A percentile compares a stretch with the other conserved stretches of the same genome.
Conservation (phyloP, 2,888 invertebrate species). For the Thereva unica region DNA sequence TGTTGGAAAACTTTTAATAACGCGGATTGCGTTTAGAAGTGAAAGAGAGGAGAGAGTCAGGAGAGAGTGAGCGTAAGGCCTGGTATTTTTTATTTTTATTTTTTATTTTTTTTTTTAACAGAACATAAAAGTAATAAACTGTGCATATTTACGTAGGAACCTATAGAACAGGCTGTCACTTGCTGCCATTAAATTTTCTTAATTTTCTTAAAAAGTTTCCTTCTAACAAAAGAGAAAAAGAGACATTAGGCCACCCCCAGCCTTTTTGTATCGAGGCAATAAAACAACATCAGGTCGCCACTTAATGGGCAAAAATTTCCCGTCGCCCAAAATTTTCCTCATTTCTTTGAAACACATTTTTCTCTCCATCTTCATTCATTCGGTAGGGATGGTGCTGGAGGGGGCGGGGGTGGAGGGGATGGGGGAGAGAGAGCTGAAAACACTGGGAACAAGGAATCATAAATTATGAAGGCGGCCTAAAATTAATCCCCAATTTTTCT, state of each 20-base stretch:
- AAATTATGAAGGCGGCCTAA: slow-evolving; percentile 13
- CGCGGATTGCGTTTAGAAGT: too few species aligned
- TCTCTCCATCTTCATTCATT: not conserved
- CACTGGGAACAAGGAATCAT: slow-evolving; percentile 16
- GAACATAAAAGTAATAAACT: too few species aligned
- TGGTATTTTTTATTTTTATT: too few species aligned
- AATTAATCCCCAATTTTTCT: slow-evolving; percentile 19
- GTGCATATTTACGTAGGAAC: too few species aligned
- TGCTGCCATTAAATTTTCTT: not conserved
- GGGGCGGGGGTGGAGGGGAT: too few species aligned
- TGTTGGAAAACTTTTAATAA: too few species aligned
- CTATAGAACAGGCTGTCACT: too few species aligned
- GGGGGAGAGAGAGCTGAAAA: not conserved
- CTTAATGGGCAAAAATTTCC: slow-evolving; percentile 7
- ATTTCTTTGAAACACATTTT: slow-evolving; percentile 6
- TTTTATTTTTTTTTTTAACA: too few species aligned
- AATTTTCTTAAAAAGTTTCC: slow-evolving; percentile 2
- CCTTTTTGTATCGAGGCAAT: slow-evolving; percentile 3
- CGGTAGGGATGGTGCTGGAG: not conserved
- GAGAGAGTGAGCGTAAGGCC: too few species aligned
- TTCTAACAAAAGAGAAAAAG: not conserved
- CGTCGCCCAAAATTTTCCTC: slow-evolving; percentile 8
- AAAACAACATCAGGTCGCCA: slow-evolving; percentile 6
- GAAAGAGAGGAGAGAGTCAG: too few species aligned
- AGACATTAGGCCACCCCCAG: not conserved